Base-by-base conservation (phyloP, 2,113 vertebrate genomes). In the Oplegnathus fasciatus region DNA sequence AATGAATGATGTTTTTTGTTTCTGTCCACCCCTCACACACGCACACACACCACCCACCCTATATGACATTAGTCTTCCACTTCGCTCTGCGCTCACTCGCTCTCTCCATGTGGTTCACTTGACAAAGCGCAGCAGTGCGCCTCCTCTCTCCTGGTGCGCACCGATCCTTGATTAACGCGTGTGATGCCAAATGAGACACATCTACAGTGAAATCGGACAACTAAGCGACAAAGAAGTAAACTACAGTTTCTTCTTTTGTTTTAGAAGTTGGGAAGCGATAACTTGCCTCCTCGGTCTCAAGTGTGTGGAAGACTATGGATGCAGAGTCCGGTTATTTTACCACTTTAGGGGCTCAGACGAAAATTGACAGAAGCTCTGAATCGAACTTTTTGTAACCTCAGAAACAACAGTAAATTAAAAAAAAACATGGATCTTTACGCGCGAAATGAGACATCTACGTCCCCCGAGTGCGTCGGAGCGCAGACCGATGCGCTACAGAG, bases 381-480 rank as follows among this genome's bases (percentile, higher is more conserved):
- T 66, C 58, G 10, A 80, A 66, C 70, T 54, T 77, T 61, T 11
- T 13, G 5, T 28, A 30, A 61, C 2, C 52, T 60, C 44, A 34
- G 28, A 54, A 26, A 55, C 22, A 1, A 6, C 20, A 46, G 28
- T 60, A 54, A 22, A 69, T 15, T 5, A 50, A 60, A 74, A 50
- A 75, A 78, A 30, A 37, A 37, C 28, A 94, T 94, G 93, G 93
- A 91, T 48, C 52, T 79, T 9, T 80, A 60, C 9, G 76, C 6
- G 74, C 66, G 32, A 55, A 94, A 95, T 62, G 91, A 93, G 60
- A 94, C 92, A 2, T 83, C 71, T 3, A 28, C 76, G 15, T 80
- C 81, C 6, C 24, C 72, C 1, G 94, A 86, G 72, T 95, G 94
- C 84, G 76, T 88, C 54, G 84, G 75, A 65, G 65, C 74, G 57